Evolutionary conservation across 2,888 invertebrate species (phyloP), one percentile per base, ranked within the genome.

Genomic region (Coleophora flavipennella): DNA sequence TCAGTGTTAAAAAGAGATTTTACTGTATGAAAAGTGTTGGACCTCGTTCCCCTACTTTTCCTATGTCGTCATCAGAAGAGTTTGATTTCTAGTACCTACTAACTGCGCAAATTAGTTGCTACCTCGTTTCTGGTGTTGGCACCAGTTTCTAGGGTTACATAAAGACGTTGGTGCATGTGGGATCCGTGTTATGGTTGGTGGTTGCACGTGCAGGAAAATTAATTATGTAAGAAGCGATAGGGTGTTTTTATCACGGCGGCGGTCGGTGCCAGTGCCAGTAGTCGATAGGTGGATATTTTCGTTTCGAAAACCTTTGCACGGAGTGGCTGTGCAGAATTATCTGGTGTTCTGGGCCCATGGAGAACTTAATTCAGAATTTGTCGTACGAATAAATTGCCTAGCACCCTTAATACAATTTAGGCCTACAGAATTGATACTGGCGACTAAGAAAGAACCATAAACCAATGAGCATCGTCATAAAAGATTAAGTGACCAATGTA

Each of bases 151-250:
- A 33, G 20, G 28, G 39, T 46, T 48, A 45, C 32, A 41, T 45
- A 45, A 44, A 35, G 14, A 41, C 3, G 20, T 20, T 20, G 20
- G 3, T 20, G 20, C 20, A 20, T 43, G 42, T 38, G 46, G 40
- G 41, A 39, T 40, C 44, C 47, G 36, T 40, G 50, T 49, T 49
- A 48, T 51, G 50, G 46, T 49, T 46, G 45, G 53, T 48, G 53
- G 53, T 36, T 62, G 62, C 70, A 69, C 67, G 70, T 71, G 69
- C 37, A 44, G 39, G 47, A 52, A 48, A 49, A 43, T 55, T 52
- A 44, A 60, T 73, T 76, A 73, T 72, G 60, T 74, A 76, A 77
- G 68, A 50, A 43, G 45, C 55, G 65, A 73, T 74, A 69, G 65
- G 62, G 60, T 65, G 70, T 66, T 66, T 65, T 55, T 41, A 53